A percentile compares a stretch with the other conserved stretches of the same genome.
phyloP scores from a whole-genome alignment of 2,113 vertebrate genomes.

The Pagrus major region DNA sequence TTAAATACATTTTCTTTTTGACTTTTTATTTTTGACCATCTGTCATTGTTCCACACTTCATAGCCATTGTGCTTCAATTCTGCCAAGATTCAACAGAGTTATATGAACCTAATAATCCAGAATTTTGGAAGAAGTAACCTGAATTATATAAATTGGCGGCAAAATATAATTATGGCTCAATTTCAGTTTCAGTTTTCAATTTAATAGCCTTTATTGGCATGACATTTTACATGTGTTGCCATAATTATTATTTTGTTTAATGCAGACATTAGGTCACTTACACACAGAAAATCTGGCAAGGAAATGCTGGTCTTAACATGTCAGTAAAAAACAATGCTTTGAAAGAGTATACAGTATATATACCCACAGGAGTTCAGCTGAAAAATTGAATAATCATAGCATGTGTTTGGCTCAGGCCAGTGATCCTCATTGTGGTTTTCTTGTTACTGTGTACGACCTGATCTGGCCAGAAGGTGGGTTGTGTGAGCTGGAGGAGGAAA shows the following conservation, averaged over 20 bases:
- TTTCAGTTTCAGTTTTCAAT: too few relatives aligned
- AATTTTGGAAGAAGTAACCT: constrained; percentile 7
- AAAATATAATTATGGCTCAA: constrained; percentile 9
- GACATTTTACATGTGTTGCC: too few relatives aligned
- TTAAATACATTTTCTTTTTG: constrained; percentile 17
- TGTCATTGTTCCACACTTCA: neutral
- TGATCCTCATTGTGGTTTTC: constrained; percentile 45
- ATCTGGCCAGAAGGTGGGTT: constrained; percentile 69
- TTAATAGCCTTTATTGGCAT: too few relatives aligned
- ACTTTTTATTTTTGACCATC: constrained; percentile 24
- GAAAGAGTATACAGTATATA: neutral
- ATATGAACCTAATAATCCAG: neutral
- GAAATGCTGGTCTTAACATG: neutral
- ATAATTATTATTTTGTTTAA: constrained; percentile 19
- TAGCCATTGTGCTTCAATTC: neutral
- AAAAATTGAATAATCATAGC: constrained; percentile 41
- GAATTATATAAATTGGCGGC: neutral
- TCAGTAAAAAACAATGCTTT: constrained; percentile 20
- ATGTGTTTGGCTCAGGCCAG: constrained; percentile 22
- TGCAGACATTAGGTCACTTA: constrained; percentile 33
- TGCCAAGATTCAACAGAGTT: neutral
- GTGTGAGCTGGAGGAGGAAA: constrained; percentile 62
- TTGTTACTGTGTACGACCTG: constrained; percentile 49
- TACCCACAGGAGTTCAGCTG: constrained; percentile 12
- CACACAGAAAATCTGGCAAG: constrained; percentile 26